A percentile compares a stretch with the other conserved stretches of the same genome.
phyloP scores from a whole-genome alignment of 2,797 vertebrate species.

The Dallia pectoralis region DNA sequence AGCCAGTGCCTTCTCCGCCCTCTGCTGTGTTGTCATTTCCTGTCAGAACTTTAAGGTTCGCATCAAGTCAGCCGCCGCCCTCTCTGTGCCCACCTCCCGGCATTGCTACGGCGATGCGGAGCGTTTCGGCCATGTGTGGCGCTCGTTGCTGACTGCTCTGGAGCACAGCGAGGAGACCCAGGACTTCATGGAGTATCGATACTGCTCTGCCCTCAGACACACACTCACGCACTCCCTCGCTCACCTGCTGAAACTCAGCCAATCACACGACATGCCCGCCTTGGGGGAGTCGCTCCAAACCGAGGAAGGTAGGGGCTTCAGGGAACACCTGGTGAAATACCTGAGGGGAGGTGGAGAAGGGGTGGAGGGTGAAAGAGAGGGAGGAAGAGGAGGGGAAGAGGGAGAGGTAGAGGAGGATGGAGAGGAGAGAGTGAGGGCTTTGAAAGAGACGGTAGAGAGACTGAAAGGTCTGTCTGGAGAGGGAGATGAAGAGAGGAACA shows the following conservation, averaged over 20 bases:
- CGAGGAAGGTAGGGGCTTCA: conserved; percentile 65
- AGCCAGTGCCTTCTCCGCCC: conserved; percentile 77
- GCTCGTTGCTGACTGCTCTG: conserved; percentile 81
- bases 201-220: conserved; percentile 86
- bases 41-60: conserved; percentile 98
- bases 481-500: conserved; percentile 25
- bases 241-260: conserved; percentile 82
- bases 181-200: conserved; percentile 94
- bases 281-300: conserved; percentile 61
- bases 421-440: conserved; percentile 63
- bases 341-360: conserved; percentile 60
- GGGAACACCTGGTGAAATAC: conserved; percentile 78
- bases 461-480: conserved; percentile 63
- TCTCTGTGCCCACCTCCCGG: conserved; percentile 74
- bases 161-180: conserved; percentile 88
- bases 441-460: conserved; percentile 73
- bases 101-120: conserved; percentile 76
- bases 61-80: conserved; percentile 91
- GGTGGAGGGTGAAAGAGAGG: background rate
- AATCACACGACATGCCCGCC: conserved; percentile 71
- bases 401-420: conserved; percentile 54
- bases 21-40: conserved; percentile 86
- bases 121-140: conserved; percentile 84
- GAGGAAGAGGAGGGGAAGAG: conserved; percentile 34
- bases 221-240: conserved; percentile 87